Conservation (phyloP, 2,888 invertebrate genomes). For the Cantharis rustica region DNA sequence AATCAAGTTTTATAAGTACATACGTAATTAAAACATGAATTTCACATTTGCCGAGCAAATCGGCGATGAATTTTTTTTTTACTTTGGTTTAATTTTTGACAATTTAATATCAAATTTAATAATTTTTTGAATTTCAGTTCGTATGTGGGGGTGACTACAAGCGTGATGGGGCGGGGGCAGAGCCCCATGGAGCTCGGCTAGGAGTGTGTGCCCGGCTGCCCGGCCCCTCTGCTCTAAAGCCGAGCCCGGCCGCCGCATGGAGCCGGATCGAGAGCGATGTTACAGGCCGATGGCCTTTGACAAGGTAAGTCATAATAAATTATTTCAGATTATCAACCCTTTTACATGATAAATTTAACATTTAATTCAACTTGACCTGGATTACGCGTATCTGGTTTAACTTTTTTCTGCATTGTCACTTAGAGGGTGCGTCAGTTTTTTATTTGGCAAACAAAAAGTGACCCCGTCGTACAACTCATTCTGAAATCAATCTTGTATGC, state of each 20-base stretch:
- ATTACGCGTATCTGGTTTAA: not conserved
- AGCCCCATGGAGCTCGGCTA: conserved; percentile 83
- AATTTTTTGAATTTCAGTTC: conserved; percentile 60
- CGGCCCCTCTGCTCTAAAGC: conserved; percentile 61
- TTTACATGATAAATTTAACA: not conserved
- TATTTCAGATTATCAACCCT: not conserved
- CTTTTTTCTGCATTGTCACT: not conserved
- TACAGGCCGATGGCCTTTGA: conserved; percentile 75
- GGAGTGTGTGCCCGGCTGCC: conserved; percentile 74
- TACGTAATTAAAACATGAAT: not conserved
- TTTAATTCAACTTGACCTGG: not conserved
- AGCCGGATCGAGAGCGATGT: conserved; percentile 51
- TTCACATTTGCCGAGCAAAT: not conserved
- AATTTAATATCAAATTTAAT: not conserved
- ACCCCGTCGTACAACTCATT: not conserved
- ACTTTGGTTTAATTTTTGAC: not conserved
- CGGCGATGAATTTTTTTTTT: not conserved
- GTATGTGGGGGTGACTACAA: conserved; percentile 74
- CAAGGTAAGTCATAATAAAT: conserved; percentile 60
- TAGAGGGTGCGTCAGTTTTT: not conserved
- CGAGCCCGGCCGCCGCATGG: conserved; percentile 48
- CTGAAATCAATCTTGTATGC: not conserved
- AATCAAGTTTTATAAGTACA: not conserved
- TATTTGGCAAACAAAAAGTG: not conserved
- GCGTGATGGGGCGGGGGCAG: conserved; percentile 83